Base-by-base conservation (phyloP, 2,113 vertebrate species). In the Sigmodon hispidus region DNA sequence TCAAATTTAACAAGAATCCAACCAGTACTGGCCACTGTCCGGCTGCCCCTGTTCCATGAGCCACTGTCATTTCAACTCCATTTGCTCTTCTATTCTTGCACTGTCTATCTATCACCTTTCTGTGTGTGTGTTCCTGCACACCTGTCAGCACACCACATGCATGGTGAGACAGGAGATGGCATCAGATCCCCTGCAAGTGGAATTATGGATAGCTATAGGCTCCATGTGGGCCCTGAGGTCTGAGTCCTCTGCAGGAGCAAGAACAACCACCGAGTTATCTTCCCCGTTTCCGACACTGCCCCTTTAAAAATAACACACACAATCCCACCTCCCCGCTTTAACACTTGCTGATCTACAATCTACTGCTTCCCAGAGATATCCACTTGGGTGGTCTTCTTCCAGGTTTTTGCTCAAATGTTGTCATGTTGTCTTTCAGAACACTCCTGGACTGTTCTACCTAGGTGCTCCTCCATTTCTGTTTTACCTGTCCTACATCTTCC, bases 1-100 rank as follows among this genome's bases (percentile, higher is more conserved):
- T 92, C 43, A 79, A 87, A 87, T 73, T 87, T 19, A 90, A 43
- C 65, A n/a, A 94, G 29, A 93, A 50, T 69, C 52, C 86, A 89
- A 67, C 63, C 84, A 57, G 13, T 4, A 50, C 21, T 40, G 1
- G 59, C 40, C 81, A 59, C 13, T 63, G 21, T 84, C 40, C 57
- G 36, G 29, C 48, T 75, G 59, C 22, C 34, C 9, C 36, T 83
- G 29, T 50, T 52, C 67, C 8, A 7, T 76, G 83, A 93, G 59
- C 29, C 65, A 73, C 65, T 36, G 75, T n/a, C 21, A 21, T 21
- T 8, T 9, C 69, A 77, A 9, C 7, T 48, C 8, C 40, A 65
- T 31, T 31, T 85, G 81, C 40, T 48, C 40, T 61, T 61, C 17
- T n/a, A 29, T 24, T 93, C 24, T 34, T 69, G 81, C 59, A 93